Conservation (phyloP, 2,113 vertebrate species). For the Callaeas wilsoni region DNA sequence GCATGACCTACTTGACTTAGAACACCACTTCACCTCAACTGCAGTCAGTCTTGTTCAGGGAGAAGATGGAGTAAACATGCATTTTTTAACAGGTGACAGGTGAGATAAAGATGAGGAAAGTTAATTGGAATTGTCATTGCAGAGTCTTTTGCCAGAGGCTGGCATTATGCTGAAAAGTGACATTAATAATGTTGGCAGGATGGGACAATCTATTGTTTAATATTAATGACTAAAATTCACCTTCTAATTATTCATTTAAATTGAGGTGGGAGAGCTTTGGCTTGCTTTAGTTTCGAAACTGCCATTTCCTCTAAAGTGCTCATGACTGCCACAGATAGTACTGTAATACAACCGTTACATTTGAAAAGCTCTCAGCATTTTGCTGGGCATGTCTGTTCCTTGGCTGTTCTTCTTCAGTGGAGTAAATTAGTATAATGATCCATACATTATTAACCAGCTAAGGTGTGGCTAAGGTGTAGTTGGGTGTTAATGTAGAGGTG, state of each 20-base stretch:
- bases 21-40: neutral
- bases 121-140: neutral
- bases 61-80: neutral
- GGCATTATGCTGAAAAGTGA: neutral
- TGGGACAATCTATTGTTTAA: neutral
- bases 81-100: neutral
- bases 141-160: neutral
- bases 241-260: neutral
- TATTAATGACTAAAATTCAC: neutral
- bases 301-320: neutral
- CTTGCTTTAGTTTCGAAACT: neutral
- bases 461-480: neutral
- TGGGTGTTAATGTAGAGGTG: neutral
- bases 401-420: neutral
- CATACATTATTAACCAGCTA: neutral
- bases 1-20: neutral
- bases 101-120: neutral
- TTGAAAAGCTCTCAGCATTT: neutral
- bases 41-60: neutral
- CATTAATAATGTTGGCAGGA: neutral
- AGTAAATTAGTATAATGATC: neutral
- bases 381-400: neutral
- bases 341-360: neutral
- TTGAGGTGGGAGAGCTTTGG: neutral
- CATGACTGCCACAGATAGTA: rapidly evolving